phyloP scores from a whole-genome alignment of 1,140 invertebrate species.

The Drosophila setifemur region DNA sequence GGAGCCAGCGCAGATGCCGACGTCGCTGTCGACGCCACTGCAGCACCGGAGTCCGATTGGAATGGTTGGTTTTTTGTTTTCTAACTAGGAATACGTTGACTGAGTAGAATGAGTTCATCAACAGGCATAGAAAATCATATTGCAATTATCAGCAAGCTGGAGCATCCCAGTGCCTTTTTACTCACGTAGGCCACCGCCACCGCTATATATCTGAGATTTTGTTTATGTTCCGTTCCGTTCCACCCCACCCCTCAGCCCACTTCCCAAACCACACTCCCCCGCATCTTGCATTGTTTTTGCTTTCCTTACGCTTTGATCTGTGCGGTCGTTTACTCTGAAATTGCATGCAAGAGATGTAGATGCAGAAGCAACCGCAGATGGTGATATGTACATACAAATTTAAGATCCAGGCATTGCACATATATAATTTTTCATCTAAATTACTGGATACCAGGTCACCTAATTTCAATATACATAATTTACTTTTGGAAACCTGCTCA shows the following conservation, averaged over 20 bases:
- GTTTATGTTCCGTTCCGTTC: slow-evolving; percentile 36
- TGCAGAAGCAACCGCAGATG: slow-evolving; percentile 7
- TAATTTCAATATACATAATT: neutral
- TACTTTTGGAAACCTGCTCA: neutral
- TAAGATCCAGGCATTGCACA: neutral
- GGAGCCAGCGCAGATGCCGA: slow-evolving; percentile 34
- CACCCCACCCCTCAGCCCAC: neutral
- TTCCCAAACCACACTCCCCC: neutral
- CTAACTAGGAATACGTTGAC: neutral
- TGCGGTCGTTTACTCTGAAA: slow-evolving; percentile 30
- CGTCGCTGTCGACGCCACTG: slow-evolving; percentile 7
- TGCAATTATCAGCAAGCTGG: slow-evolving; percentile 20
- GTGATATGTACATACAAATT: neutral
- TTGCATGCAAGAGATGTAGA: neutral
- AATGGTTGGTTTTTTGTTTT: slow-evolving; percentile 52
- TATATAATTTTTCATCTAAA: no score
- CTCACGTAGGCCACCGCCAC: neutral
- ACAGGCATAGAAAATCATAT: slow-evolving; percentile 38
- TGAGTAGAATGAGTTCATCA: slow-evolving; percentile 56
- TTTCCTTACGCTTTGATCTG: slow-evolving; percentile 23
- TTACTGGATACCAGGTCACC: no score
- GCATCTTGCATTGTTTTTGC: slow-evolving; percentile 12
- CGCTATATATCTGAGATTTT: slow-evolving; percentile 20
- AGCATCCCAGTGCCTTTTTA: slow-evolving; percentile 4
- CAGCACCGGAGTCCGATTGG: slow-evolving; percentile 37